Base-by-base conservation (phyloP, 2,797 vertebrate genomes). In the Lepilemur septentrionalis region DNA sequence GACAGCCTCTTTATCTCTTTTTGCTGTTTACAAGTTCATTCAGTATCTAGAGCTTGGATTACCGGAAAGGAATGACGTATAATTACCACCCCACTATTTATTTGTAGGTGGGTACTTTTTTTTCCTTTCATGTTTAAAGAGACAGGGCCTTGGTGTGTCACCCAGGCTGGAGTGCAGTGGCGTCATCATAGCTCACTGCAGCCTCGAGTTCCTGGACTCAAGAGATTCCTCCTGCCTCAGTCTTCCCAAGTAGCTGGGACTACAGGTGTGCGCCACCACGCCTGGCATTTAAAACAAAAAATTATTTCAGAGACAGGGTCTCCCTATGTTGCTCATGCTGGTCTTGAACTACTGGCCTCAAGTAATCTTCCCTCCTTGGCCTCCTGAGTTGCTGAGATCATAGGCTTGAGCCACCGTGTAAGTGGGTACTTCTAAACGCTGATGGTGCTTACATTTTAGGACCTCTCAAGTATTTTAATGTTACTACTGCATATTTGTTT, bases 191-290 rank as follows among this genome's bases (percentile, higher is more conserved):
- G 75, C 32, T 52, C 30, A 78, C 48, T 7, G 75, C 32, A 78
- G 5, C 20, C 11, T 78, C 32, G 0, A 13, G 1, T 32, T 78
- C 32, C 20, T 4, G 3, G 20, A 11, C 32, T 35, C 3, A 35
- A 7, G 48, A 0, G 3, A 76, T 35, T 35, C 3, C 32, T n/a
- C 32, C 48, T 35, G 20, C 20, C 32, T 78, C 48, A 78, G 32
- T 11, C 32, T 73, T 73, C 28, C 70, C 15, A 7, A 73, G 15
- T 73, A 46, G 70, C 70, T 32, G 43, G 41, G 23, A 43, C 70
- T 43, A 43, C 7, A 8, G 41, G 28, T 5, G 30, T 1, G 12
- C 5, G 15, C 25, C 59, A 63, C 59, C 59, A 15, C 0, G 13
- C 28, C 28, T 0, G 6, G 59, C 59, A 25, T 59, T 59, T 59